Percentiles rank a stretch among this genome's conserved stretches.
These are phyloP conservation scores for Paragorgia papillata DNA, from an alignment of 92 coral and sea anemone genomes.

Conservation along the genomic window DNA sequence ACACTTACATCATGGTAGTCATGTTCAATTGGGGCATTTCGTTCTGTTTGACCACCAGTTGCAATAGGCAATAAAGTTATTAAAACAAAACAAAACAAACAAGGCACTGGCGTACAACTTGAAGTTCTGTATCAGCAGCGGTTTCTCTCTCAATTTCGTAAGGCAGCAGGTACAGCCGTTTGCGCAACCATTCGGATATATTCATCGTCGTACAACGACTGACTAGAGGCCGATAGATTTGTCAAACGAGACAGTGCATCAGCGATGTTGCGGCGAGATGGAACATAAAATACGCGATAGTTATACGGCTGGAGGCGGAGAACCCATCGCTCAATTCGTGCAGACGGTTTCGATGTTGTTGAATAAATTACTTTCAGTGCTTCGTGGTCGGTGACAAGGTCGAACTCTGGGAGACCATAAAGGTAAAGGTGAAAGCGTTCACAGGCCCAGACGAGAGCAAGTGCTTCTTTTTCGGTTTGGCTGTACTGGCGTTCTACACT, in stretches of 20 bases:
- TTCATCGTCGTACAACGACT: conserved; percentile 37
- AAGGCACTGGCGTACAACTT: conserved; percentile 12
- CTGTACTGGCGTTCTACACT: conserved; percentile 47
- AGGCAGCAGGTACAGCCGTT: conserved; percentile 60
- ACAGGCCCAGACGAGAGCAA: conserved; percentile 53
- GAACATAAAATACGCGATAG: conserved; percentile 44
- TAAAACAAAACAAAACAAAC: too few relatives aligned
- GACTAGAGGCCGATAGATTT: conserved; percentile 26
- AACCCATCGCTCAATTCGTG: conserved; percentile 55
- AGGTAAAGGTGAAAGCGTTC: conserved; percentile 56
- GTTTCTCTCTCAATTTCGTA: conserved; percentile 58
- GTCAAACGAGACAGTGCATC: conserved; percentile 53
- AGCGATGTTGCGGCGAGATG: conserved; percentile 48
- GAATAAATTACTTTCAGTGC: conserved; percentile 52
- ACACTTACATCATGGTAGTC: too few relatives aligned
- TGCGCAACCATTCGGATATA: conserved; percentile 41
- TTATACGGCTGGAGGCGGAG: conserved; percentile 49
- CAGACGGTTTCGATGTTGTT: conserved; percentile 48
- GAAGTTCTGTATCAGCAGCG: conserved; percentile 35
- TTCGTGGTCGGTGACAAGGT: conserved; percentile 59
- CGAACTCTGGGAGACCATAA: conserved; percentile 53
- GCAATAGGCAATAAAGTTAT: too few relatives aligned
- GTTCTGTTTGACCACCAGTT: too few relatives aligned
- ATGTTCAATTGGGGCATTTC: too few relatives aligned
- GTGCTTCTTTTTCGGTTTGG: conserved; percentile 60